Evolutionary conservation across 53 echinoderm and acorn worm genomes (phyloP), one percentile per base, ranked within the genome.

Genomic region (Hippasteria phrygiana): DNA sequence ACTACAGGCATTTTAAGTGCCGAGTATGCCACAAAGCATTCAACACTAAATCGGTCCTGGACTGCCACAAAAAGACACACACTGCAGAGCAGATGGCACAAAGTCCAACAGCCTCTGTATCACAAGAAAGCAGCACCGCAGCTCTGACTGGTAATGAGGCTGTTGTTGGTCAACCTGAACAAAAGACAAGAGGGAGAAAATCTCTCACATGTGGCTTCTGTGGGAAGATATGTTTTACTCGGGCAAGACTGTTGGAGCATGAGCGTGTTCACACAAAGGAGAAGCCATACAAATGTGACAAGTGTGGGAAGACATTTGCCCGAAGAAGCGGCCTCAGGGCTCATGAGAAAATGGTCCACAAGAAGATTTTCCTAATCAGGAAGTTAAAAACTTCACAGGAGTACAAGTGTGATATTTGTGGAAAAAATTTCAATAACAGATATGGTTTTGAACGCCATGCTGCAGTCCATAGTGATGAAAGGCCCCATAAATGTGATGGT

Each of bases 261-360:
- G 63, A 80, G 2, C 38, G 80, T 18, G 9, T 27, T 34, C 63
- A 59, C 40, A 80, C 62, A 12, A 6, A 35, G 40, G 80, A 55
- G 18, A 80, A 55, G 47, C 66, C 59, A 22, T 80, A 29, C 62
- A 80, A 51, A 20, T 80, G 80, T 71, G 24, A 27, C 39, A 42
- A 70, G 31, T 85, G 71, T 31, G 33, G 86, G 20, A 70, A 70
- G 35, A 9, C 48, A 7, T 70, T 34, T 55, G 1, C 67, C 4
- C 65, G 65, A 18, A 65, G 38, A 66, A 42, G 43, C n/a, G 24
- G 34, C 22, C 43, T 83, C n/a, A 29, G 42, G 4, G 17, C 2
- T 41, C 83, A 83, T 42, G 65, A 64, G 46, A 64, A 43, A 65
- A 26, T 28, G 29, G 6, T 39, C 42, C 72, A 72, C 6, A 24